Evolutionary conservation across 2,797 vertebrate species (phyloP).

Genomic region (Spinus olivaceus): DNA sequence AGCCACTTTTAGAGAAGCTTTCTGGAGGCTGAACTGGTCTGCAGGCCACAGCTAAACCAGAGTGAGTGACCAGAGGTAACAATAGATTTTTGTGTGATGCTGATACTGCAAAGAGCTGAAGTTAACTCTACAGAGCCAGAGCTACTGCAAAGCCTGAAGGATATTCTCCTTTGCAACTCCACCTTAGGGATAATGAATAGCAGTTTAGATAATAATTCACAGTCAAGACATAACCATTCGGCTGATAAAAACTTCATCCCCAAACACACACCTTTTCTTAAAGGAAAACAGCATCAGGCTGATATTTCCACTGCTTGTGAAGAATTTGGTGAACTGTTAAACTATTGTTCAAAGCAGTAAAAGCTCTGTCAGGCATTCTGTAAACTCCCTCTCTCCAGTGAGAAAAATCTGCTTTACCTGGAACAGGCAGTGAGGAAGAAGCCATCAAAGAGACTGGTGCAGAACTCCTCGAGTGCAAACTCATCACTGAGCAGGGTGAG

Average conservation of each 20-base stretch:
- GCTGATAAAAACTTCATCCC: neutral
- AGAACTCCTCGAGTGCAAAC: conserved; percentile 92
- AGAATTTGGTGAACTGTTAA: neutral
- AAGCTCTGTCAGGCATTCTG: neutral
- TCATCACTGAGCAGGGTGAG: conserved; percentile 92
- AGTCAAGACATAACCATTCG: neutral
- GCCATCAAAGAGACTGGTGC: conserved; percentile 87
- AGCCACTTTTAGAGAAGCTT: neutral
- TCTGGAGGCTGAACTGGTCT: neutral
- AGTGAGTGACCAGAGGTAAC: neutral
- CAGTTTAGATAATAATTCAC: neutral
- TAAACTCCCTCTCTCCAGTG: neutral
- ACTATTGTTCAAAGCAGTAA: neutral
- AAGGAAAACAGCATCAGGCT: neutral
- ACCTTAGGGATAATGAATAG: neutral
- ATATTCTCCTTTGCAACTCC: neutral
- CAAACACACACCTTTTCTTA: neutral
- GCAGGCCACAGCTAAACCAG: neutral
- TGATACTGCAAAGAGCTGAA: neutral
- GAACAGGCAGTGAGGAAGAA: conserved; percentile 91
- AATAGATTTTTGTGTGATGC: neutral
- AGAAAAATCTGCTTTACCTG: conserved; percentile 77
- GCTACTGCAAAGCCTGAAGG: neutral
- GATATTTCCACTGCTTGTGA: neutral
- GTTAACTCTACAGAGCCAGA: neutral